Evolutionary conservation across 2,113 vertebrate genomes (phyloP), one percentile per base, ranked within the genome.

Genomic region (Cygnus atratus): DNA sequence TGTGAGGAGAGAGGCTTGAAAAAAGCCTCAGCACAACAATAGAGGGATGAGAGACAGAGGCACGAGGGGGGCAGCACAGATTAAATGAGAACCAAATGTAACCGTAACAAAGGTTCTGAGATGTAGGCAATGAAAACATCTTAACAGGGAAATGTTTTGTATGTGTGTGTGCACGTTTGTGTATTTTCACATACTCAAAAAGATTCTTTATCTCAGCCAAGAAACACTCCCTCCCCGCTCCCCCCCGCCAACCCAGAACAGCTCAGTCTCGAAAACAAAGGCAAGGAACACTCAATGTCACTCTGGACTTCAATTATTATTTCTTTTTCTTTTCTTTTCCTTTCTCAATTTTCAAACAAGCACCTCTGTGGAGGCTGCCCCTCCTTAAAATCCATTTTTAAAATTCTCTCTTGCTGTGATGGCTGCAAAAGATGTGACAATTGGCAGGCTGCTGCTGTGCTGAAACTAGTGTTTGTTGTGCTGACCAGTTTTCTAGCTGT

Each of bases 31-130:
- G 54, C 39, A 54, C 78, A 93, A 94, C 87, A 93, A 90, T 68
- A 52, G 86, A 87, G 26, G 72, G 85, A 90, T 82, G 76, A 0
- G 3, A 90, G 52, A 78, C 61, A 72, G 78, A 95, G 74, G 80
- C 22, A 3, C 1, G 1, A 87, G 70, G 61, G 26, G 44, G 35
- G 68, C 70, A 96, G 70, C 44, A n/a, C 44, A 28, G 48, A 84
- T 82, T 84, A 92, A 97, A 96, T 92, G 48, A 92, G 80, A 95
- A 95, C 54, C 95, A 96, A 96, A 97, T 95, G 91, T 66, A 78
- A 84, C 86, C 4, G 0, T 88, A 89, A 92, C 80, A 95, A 95
- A 94, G 58, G n/a, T 84, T 96, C 81, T 52, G 85, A 92, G 70
- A 81, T 15, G 46, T 5, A 87, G 33, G 65, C 65, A 75, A 68